Conservation (phyloP, 2,888 invertebrate genomes). For the Aporophyla lueneburgensis region DNA sequence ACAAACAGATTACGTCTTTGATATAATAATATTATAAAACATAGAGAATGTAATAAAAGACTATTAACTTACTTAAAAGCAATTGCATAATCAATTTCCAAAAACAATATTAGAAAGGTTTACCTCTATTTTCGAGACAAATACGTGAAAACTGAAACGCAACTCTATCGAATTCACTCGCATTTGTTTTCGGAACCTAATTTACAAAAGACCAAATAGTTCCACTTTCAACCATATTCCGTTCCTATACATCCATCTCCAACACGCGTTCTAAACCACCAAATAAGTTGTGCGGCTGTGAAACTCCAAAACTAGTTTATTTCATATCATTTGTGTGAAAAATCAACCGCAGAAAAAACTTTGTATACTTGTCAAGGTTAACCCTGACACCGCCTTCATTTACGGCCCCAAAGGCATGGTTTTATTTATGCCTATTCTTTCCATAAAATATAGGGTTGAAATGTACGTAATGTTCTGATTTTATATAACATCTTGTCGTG, state of each 20-base stretch:
- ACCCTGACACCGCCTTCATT: slow-evolving; percentile 32
- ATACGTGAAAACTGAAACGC: slow-evolving; percentile 24
- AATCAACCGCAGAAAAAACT: slow-evolving; percentile 10
- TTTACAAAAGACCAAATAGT: slow-evolving; percentile 11
- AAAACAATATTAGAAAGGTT: slow-evolving; percentile 23
- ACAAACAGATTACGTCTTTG: not conserved
- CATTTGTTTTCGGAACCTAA: slow-evolving; percentile 19
- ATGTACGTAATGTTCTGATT: slow-evolving; percentile 9
- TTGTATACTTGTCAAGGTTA: slow-evolving; percentile 6
- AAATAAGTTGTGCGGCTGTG: slow-evolving; percentile 5
- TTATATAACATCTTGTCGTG: not conserved
- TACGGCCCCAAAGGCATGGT: slow-evolving; percentile 30
- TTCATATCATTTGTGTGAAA: not conserved
- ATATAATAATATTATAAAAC: not conserved
- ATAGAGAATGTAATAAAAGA: not conserved
- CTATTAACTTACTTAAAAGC: not conserved
- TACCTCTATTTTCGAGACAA: slow-evolving; percentile 9
- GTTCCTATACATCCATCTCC: slow-evolving; percentile 12
- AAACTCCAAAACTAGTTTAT: not conserved
- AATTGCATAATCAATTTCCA: not conserved
- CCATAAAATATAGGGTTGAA: slow-evolving; percentile 21
- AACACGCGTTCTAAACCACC: slow-evolving; percentile 18
- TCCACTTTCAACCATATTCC: slow-evolving; percentile 15
- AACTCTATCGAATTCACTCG: slow-evolving; percentile 13
- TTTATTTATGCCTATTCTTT: slow-evolving; percentile 32